phyloP scores from a whole-genome alignment of 2,888 invertebrate genomes.

The Acanthosepion pharaonis region DNA sequence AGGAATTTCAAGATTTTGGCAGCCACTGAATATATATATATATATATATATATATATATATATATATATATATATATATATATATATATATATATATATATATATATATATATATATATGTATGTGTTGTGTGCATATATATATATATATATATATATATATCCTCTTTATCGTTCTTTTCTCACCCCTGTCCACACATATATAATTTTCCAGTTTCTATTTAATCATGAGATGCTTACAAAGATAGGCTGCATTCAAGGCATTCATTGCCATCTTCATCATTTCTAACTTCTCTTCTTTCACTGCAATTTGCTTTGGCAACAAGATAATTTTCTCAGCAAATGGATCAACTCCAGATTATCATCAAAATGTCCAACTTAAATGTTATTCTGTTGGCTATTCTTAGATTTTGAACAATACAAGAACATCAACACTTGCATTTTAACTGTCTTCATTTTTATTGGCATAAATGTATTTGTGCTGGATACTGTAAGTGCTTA shows the following conservation, averaged over 20 bases:
- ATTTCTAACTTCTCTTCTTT: neutral
- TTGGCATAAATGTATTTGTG: too few relatives aligned
- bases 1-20: too few relatives aligned
- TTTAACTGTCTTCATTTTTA: neutral
- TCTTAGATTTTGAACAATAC: neutral
- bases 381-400: neutral
- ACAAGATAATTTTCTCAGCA: neutral
- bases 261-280: neutral
- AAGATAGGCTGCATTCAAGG: neutral
- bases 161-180: too few relatives aligned
- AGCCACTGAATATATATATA: too few relatives aligned
- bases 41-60: neutral
- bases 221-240: neutral
- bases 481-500: neutral
- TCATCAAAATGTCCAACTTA: neutral
- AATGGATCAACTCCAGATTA: constrained; percentile 33
- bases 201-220: too few relatives aligned
- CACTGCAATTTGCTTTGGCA: neutral
- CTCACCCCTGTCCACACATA: too few relatives aligned
- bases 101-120: too few relatives aligned
- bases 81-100: too few relatives aligned
- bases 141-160: neutral
- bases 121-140: neutral
- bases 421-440: neutral
- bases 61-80: neutral